These are phyloP conservation scores for Myiozetetes cayanensis DNA, from an alignment of 2,113 vertebrate species.

Conservation along the genomic window DNA sequence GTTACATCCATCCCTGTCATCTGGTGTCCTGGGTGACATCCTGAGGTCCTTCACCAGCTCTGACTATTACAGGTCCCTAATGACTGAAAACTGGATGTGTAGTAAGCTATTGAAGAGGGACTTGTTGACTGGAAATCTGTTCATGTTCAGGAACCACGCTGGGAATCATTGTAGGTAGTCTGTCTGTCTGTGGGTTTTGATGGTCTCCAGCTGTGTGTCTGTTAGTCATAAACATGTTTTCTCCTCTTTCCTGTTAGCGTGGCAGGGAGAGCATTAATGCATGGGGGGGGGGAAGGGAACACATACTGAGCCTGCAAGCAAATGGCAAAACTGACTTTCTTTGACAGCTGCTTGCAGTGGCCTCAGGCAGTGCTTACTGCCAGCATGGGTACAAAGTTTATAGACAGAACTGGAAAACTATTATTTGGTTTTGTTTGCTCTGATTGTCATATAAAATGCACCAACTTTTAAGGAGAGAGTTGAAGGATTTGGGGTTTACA, in stretches of 20 bases:
- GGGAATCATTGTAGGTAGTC: neutral
- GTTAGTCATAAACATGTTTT: constrained; percentile 29
- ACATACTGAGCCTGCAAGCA: fast-evolving
- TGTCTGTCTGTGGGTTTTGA: constrained; percentile 8
- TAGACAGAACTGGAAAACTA: neutral
- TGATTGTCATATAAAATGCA: neutral
- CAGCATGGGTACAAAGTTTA: neutral
- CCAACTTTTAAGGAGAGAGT: neutral
- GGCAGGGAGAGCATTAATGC: neutral
- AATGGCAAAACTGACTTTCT: neutral
- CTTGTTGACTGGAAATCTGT: neutral
- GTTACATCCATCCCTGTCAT: neutral
- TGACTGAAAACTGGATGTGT: neutral
- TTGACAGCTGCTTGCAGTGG: neutral
- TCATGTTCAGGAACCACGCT: fast-evolving
- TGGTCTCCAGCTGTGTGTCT: constrained; percentile 42
- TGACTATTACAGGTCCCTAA: neutral
- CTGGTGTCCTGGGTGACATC: neutral
- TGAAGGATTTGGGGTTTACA: neutral
- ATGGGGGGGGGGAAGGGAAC: neutral
- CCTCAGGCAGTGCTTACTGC: neutral
- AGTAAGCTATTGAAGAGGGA: neutral
- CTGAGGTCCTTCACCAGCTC: neutral
- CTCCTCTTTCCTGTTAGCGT: neutral
- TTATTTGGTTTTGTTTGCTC: neutral